Conservation (phyloP, 1,140 invertebrate species). For the Platyura marginata region DNA sequence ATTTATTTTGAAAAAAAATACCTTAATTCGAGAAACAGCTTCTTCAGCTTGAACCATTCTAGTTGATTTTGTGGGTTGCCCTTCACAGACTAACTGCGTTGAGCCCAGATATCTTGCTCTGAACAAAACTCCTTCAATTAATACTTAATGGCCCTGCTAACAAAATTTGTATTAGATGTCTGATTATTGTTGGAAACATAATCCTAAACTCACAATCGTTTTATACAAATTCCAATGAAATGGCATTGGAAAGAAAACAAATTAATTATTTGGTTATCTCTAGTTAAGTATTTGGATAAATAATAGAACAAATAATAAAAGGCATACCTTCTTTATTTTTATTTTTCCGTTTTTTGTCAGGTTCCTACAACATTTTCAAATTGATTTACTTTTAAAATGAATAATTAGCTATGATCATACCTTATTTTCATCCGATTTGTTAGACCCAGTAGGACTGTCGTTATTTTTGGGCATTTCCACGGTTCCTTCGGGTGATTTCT, state of each 20-base stretch:
- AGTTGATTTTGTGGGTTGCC: constrained; percentile 92
- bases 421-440: constrained; percentile 20
- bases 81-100: constrained; percentile 92
- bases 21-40: constrained; percentile 96
- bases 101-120: constrained; percentile 93
- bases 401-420: too few species aligned
- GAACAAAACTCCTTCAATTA: constrained; percentile 96
- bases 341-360: constrained; percentile 20
- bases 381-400: too few species aligned
- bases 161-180: too few species aligned
- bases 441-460: constrained; percentile 21
- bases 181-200: too few species aligned
- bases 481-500: constrained; percentile 15
- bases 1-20: constrained; percentile 24
- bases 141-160: too few species aligned
- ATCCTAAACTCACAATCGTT: background rate
- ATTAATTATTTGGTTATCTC: background rate
- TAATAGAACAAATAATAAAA: background rate
- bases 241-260: background rate
- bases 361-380: constrained; percentile 6
- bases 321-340: constrained; percentile 22
- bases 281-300: background rate
- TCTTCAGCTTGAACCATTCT: constrained; percentile 99
- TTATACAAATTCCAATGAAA: constrained; percentile 14
- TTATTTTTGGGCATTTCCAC: constrained; percentile 13